phyloP scores from a whole-genome alignment of 2,888 invertebrate genomes.

The Melanostoma mellinum region DNA sequence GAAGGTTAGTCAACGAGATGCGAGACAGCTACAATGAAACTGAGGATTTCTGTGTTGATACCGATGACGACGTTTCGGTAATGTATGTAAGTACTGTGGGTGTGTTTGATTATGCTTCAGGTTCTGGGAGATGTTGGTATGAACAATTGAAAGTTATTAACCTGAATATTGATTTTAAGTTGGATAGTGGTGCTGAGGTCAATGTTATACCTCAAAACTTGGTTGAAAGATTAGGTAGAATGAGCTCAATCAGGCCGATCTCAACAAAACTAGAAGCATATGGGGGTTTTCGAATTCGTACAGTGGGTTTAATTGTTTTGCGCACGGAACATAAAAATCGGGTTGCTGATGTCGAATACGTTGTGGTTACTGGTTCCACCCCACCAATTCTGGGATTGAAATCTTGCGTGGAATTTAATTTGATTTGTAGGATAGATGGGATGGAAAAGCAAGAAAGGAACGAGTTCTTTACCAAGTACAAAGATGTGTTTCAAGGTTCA shows the following conservation, averaged over 20 bases:
- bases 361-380: too few species aligned
- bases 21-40: constrained; percentile 2
- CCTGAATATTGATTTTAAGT: constrained; percentile 29
- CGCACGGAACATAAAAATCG: too few species aligned
- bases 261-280: too few species aligned
- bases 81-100: constrained; percentile 47
- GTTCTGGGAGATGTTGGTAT: constrained; percentile 20
- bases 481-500: too few species aligned
- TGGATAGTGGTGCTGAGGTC: constrained; percentile 33
- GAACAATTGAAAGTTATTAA: constrained; percentile 35
- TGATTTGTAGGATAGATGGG: too few species aligned
- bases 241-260: constrained; percentile 1
- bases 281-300: too few species aligned
- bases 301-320: too few species aligned
- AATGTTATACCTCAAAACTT: constrained; percentile 29
- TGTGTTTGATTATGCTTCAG: constrained; percentile 18
- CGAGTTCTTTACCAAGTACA: too few species aligned
- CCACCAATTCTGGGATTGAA: too few species aligned
- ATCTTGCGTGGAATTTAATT: too few species aligned
- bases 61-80: constrained; percentile 22
- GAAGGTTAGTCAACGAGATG: constrained; percentile 27
- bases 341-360: too few species aligned
- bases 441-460: too few species aligned
- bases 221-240: constrained; percentile 10
- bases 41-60: constrained; percentile 25